Evolutionary conservation across 2,113 vertebrate genomes (phyloP).

Genomic region (Condylura cristata): DNA sequence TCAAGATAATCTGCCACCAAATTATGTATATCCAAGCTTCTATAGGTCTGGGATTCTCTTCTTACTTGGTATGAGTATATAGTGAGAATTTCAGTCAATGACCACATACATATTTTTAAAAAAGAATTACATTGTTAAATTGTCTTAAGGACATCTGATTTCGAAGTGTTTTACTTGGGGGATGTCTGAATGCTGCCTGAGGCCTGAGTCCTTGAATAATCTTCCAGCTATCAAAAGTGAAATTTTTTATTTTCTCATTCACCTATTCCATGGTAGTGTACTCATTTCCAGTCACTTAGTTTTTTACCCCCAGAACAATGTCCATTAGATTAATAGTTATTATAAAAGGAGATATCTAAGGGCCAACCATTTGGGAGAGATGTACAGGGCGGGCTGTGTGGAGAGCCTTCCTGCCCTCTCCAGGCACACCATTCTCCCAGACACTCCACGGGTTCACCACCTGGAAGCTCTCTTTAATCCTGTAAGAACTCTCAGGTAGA

Average conservation of each 20-base stretch:
- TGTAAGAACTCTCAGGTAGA: not conserved
- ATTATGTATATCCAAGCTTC: not conserved
- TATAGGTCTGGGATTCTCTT: not conserved
- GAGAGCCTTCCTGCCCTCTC: too few relatives aligned
- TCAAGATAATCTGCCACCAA: conserved; percentile 31
- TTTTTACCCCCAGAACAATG: not conserved
- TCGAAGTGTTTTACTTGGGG: conserved; percentile 84
- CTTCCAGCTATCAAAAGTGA: conserved; percentile 89
- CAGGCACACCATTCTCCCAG: too few relatives aligned
- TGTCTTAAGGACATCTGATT: conserved; percentile 70
- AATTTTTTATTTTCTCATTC: conserved; percentile 88
- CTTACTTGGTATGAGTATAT: not conserved
- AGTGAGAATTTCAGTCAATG: not conserved
- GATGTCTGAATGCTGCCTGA: conserved; percentile 91
- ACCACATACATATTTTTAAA: conserved; percentile 20
- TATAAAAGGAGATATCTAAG: too few relatives aligned
- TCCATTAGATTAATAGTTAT: not conserved
- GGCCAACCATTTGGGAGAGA: too few relatives aligned
- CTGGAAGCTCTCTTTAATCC: not conserved
- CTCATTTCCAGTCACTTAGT: not conserved
- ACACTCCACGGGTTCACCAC: not conserved
- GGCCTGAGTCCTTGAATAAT: conserved; percentile 93
- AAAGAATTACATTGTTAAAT: conserved; percentile 61
- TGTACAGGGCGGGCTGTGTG: too few relatives aligned
- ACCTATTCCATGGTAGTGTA: not conserved